Evolutionary conservation across 1,140 invertebrate species (phyloP).

Genomic region (Drosophila pseudoobscura): DNA sequence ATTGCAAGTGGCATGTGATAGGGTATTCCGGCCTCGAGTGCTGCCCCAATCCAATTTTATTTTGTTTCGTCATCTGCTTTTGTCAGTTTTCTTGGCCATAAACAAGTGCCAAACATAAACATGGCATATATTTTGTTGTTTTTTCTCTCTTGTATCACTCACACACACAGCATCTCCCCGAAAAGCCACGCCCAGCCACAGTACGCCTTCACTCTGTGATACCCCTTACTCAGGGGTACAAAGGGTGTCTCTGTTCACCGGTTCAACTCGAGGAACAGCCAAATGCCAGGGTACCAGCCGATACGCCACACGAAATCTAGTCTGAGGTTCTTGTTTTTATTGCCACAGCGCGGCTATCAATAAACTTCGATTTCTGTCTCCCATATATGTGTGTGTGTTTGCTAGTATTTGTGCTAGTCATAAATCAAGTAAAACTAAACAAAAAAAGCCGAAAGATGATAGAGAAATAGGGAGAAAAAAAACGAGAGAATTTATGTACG

Average conservation of each 20-base stretch:
- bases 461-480: conserved; percentile 38
- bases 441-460: conserved; percentile 25
- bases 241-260: too few relatives aligned
- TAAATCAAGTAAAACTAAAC: conserved; percentile 76
- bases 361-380: conserved; percentile 66
- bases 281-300: too few relatives aligned
- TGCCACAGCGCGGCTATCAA: conserved; percentile 64
- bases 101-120: conserved; percentile 63
- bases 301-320: too few relatives aligned
- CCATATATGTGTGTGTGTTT: conserved; percentile 8
- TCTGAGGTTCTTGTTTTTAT: conserved; percentile 42
- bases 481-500: conserved; percentile 58
- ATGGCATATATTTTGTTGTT: conserved; percentile 47
- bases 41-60: not conserved
- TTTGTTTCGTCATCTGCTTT: conserved; percentile 40
- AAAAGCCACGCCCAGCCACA: conserved; percentile 13
- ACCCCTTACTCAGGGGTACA: too few relatives aligned
- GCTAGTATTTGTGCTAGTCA: conserved; percentile 44
- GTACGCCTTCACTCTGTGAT: not conserved
- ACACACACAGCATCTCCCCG: conserved; percentile 45
- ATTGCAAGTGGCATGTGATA: not conserved
- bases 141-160: conserved; percentile 7
- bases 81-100: conserved; percentile 52
- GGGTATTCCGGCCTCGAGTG: not conserved
- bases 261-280: too few relatives aligned